These are phyloP conservation scores for Mactra quadrangularis DNA, from an alignment of 1,140 invertebrate species.

Conservation along the genomic window DNA sequence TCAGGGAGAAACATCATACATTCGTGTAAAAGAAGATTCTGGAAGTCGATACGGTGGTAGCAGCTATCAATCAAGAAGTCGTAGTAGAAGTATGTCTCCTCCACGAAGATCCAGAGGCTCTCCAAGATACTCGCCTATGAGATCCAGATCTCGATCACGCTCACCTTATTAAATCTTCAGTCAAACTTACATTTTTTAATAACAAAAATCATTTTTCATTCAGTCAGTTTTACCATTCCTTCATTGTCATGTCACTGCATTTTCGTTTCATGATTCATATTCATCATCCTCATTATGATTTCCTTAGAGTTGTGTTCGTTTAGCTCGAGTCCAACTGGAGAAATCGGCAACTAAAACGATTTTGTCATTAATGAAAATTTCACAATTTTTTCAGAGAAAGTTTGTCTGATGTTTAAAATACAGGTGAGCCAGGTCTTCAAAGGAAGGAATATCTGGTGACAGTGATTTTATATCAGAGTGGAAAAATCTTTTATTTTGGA, in stretches of 20 bases:
- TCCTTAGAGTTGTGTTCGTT: neutral
- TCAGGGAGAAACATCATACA: constrained; percentile 97
- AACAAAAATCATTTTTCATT: neutral
- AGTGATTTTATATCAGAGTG: too few relatives aligned
- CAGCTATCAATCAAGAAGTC: constrained; percentile 83
- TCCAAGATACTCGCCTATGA: constrained; percentile 90
- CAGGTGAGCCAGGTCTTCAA: too few relatives aligned
- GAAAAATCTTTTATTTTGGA: too few relatives aligned
- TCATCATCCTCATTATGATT: too few relatives aligned
- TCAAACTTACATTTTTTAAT: constrained; percentile 8
- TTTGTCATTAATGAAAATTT: too few relatives aligned
- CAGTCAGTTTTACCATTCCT: neutral
- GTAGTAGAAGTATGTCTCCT: constrained; percentile 87
- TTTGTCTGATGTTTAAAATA: too few relatives aligned
- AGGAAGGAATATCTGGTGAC: too few relatives aligned
- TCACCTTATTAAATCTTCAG: constrained; percentile 66
- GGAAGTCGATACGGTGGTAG: constrained; percentile 87
- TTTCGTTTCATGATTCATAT: neutral
- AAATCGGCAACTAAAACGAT: too few relatives aligned
- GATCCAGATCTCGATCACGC: constrained; percentile 89
- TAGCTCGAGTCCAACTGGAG: neutral
- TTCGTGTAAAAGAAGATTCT: constrained; percentile 97
- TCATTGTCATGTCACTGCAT: neutral
- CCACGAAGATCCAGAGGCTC: constrained; percentile 88
- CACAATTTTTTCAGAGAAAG: too few relatives aligned